These are phyloP conservation scores for Diarsia rubi DNA, from an alignment of 2,888 invertebrate genomes.

Conservation along the genomic window DNA sequence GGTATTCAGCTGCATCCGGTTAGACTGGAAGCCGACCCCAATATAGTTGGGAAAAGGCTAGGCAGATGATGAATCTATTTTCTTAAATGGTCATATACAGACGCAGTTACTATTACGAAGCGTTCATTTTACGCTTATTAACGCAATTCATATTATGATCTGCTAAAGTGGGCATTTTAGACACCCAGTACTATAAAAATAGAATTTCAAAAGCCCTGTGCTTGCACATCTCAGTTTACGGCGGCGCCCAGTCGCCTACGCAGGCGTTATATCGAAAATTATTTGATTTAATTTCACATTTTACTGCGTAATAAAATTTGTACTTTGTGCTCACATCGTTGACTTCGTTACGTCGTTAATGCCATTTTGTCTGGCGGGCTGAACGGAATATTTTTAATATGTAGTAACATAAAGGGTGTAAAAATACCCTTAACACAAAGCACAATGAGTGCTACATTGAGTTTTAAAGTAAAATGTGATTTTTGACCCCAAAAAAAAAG, in stretches of 20 bases:
- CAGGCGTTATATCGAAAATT: constrained; percentile 66
- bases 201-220: constrained; percentile 47
- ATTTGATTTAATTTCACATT: constrained; percentile 72
- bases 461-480: too few species aligned
- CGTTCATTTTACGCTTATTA: too few species aligned
- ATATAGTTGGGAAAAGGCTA: too few species aligned
- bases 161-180: background rate
- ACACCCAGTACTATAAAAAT: constrained; percentile 43
- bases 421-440: too few species aligned
- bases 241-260: constrained; percentile 25
- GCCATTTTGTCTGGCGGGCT: constrained; percentile 27
- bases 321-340: constrained; percentile 62
- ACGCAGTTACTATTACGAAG: too few species aligned
- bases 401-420: background rate
- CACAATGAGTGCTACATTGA: too few species aligned
- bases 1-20: too few species aligned
- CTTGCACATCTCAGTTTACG: constrained; percentile 59
- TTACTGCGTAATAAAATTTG: constrained; percentile 71
- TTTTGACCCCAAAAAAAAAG: too few species aligned
- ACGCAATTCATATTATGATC: too few species aligned
- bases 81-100: too few species aligned
- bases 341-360: constrained; percentile 43
- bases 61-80: too few species aligned
- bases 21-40: too few species aligned
- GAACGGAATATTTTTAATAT: constrained; percentile 45